phyloP scores from a whole-genome alignment of 2,113 vertebrate genomes.

The Clinocottus analis region DNA sequence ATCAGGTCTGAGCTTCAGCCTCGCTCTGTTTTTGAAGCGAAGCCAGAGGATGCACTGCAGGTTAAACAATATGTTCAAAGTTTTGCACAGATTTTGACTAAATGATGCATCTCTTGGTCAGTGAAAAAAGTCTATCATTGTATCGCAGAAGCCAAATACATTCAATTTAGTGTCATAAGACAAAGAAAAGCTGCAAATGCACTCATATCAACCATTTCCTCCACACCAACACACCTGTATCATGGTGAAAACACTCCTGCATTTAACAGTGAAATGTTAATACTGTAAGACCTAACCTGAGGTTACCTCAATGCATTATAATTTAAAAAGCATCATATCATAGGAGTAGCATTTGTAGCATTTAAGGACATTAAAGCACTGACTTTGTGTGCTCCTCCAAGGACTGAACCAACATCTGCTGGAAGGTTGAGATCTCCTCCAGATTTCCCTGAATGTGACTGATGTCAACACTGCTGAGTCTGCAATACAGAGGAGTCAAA shows the following conservation, averaged over 20 bases:
- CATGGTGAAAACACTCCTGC: not conserved
- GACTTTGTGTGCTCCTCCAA: slow-evolving; percentile 97
- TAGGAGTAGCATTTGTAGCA: too few species aligned
- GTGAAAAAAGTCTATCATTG: too few species aligned
- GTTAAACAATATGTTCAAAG: too few species aligned
- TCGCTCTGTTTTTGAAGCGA: not conserved
- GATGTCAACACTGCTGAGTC: slow-evolving; percentile 87
- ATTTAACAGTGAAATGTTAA: too few species aligned
- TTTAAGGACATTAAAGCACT: slow-evolving; percentile 43
- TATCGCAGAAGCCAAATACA: not conserved
- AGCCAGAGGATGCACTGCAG: not conserved
- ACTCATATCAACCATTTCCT: not conserved
- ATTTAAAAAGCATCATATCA: too few species aligned
- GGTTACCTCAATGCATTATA: not conserved
- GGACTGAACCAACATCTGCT: slow-evolving; percentile 94
- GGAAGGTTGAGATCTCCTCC: slow-evolving; percentile 96
- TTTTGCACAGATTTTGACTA: not conserved
- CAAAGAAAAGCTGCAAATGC: not conserved
- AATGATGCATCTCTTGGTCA: too few species aligned
- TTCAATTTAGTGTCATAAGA: not conserved
- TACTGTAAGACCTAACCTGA: too few species aligned
- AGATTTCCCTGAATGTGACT: slow-evolving; percentile 93
- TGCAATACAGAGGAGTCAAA: slow-evolving; percentile 58
- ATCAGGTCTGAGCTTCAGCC: not conserved
- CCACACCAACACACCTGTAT: not conserved